Conservation (phyloP, 2,888 invertebrate genomes). For the Apodemia hepburni region DNA sequence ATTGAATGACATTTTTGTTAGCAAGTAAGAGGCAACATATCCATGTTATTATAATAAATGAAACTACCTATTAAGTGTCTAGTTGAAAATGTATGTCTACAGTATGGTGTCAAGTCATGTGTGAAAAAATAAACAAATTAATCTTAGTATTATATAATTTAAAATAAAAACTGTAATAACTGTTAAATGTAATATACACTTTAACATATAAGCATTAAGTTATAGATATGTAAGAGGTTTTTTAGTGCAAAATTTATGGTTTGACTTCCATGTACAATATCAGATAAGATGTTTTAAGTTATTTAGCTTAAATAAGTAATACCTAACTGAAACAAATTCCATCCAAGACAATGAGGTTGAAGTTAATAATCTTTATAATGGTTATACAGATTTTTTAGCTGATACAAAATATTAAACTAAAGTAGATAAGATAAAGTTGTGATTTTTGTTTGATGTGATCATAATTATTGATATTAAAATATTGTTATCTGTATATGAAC, state of each 20-base stretch:
- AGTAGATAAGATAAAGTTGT: slow-evolving; percentile 17
- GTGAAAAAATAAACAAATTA: slow-evolving; percentile 12
- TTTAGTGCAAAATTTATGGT: not conserved
- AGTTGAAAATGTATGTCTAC: not conserved
- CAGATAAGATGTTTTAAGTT: not conserved
- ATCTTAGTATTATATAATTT: not conserved
- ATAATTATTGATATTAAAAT: slow-evolving; percentile 10
- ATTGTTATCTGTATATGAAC: not conserved
- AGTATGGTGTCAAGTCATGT: slow-evolving; percentile 3
- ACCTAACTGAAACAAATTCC: not conserved
- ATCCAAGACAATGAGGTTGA: not conserved
- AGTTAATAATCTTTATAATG: not conserved
- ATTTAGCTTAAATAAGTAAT: not conserved
- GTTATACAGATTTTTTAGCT: not conserved
- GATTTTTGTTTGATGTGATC: slow-evolving; percentile 12
- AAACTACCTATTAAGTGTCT: not conserved
- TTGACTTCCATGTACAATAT: not conserved
- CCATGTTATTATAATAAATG: slow-evolving; percentile 8
- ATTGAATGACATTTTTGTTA: slow-evolving; percentile 2
- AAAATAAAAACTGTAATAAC: not conserved
- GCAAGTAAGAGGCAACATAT: slow-evolving; percentile 6
- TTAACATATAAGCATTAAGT: not conserved
- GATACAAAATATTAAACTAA: slow-evolving; percentile 5
- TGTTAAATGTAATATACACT: not conserved
- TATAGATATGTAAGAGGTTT: slow-evolving; percentile 8